Evolutionary conservation across 2,888 invertebrate species (phyloP).

Genomic region (Electrophaes corylata): DNA sequence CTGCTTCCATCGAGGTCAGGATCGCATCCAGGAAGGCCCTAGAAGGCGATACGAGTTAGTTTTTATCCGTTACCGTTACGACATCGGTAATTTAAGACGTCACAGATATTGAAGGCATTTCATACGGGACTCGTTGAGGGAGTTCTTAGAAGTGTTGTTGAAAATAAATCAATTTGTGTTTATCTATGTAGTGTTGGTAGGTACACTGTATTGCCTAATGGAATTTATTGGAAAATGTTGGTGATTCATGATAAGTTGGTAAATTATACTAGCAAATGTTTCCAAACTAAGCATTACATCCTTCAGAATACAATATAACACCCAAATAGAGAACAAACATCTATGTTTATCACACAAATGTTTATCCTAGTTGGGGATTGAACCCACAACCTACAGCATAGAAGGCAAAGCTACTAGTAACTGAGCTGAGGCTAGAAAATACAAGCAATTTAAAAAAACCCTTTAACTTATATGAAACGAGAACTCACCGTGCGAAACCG

Average conservation of each 20-base stretch:
- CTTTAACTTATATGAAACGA: too few species aligned
- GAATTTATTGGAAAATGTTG: background rate
- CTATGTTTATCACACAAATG: too few species aligned
- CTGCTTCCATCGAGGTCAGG: slow-evolving; percentile 31
- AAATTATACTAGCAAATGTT: too few species aligned
- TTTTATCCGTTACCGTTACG: slow-evolving; percentile 44
- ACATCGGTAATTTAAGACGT: slow-evolving; percentile 39
- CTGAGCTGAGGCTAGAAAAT: too few species aligned
- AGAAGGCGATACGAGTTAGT: slow-evolving; percentile 40
- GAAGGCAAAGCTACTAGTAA: too few species aligned
- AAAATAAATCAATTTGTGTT: background rate
- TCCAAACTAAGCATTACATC: too few species aligned
- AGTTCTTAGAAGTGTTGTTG: slow-evolving; percentile 5
- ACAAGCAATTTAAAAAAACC: too few species aligned
- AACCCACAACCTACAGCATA: too few species aligned
- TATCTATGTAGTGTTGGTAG: background rate
- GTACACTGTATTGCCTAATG: background rate
- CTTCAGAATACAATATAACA: too few species aligned
- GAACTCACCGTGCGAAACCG: too few species aligned
- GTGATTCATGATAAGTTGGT: background rate
- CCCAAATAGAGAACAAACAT: too few species aligned
- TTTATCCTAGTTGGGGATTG: too few species aligned
- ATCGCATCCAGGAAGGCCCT: slow-evolving; percentile 40
- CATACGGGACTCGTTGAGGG: slow-evolving; percentile 24
- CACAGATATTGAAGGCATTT: slow-evolving; percentile 30